phyloP scores from a whole-genome alignment of 2,797 vertebrate species.

The Lophius americanus region DNA sequence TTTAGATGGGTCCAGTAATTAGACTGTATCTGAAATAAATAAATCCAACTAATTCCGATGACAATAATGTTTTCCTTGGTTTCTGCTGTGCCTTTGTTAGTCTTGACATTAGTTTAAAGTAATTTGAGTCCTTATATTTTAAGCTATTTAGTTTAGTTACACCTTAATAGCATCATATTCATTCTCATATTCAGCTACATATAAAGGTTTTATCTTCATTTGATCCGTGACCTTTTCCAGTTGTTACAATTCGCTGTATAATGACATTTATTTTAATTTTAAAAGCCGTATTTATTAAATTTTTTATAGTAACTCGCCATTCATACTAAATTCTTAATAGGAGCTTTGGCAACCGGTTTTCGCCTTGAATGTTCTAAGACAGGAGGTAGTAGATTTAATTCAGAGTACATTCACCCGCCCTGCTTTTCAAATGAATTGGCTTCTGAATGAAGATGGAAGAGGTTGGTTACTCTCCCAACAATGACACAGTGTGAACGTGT shows the following conservation, averaged over 20 bases:
- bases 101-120: neutral
- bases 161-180: neutral
- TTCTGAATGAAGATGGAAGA: constrained; percentile 16
- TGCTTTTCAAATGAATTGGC: constrained; percentile 20
- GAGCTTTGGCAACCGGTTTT: too few relatives aligned
- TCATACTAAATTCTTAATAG: too few relatives aligned
- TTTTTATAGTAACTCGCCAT: too few relatives aligned
- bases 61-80: too few relatives aligned
- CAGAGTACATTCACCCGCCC: constrained; percentile 25
- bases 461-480: constrained; percentile 6
- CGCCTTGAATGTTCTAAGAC: neutral
- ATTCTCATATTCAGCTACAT: neutral
- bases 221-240: constrained; percentile 32
- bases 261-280: neutral
- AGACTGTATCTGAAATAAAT: too few relatives aligned
- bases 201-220: constrained; percentile 4
- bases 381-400: constrained; percentile 7
- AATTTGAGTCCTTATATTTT: neutral
- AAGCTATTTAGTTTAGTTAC: constrained; percentile 3
- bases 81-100: too few relatives aligned
- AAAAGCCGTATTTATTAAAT: too few relatives aligned
- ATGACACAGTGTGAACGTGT: neutral
- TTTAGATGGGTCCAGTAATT: too few relatives aligned
- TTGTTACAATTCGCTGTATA: constrained; percentile 34
- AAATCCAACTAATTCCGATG: too few relatives aligned